A percentile compares a stretch with the other conserved stretches of the same genome.
phyloP scores from a whole-genome alignment of 1,140 invertebrate genomes.

The Phenacoccus solenopsis region DNA sequence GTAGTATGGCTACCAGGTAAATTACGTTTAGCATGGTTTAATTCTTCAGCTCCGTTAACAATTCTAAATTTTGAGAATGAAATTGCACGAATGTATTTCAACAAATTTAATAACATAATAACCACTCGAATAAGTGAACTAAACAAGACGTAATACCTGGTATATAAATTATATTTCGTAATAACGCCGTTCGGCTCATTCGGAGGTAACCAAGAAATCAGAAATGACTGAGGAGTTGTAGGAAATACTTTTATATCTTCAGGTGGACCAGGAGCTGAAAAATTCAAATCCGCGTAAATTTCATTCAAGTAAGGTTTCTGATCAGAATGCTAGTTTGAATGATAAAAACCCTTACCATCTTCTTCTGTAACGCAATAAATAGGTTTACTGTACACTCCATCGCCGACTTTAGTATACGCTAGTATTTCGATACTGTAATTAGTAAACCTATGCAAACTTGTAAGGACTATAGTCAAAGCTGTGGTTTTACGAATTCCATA shows the following conservation, averaged over 20 bases:
- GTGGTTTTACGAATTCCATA: constrained; percentile 44
- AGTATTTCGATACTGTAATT: constrained; percentile 85
- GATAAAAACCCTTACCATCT: constrained; percentile 50
- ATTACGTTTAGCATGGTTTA: constrained; percentile 51
- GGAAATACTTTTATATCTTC: constrained; percentile 60
- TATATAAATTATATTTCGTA: constrained; percentile 66
- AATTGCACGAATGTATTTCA: background rate
- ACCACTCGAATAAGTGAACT: background rate
- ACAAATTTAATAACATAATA: background rate
- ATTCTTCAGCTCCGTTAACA: constrained; percentile 50
- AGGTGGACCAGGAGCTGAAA: constrained; percentile 62
- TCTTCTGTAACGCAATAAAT: constrained; percentile 82
- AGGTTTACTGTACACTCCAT: constrained; percentile 67
- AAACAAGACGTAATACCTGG: too few relatives aligned
- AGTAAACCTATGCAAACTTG: constrained; percentile 65
- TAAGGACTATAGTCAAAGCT: constrained; percentile 49
- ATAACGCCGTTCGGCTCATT: constrained; percentile 62
- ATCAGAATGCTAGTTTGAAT: background rate
- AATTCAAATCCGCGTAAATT: background rate
- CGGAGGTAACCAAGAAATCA: constrained; percentile 69
- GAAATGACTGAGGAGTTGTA: constrained; percentile 54
- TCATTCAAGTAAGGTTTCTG: background rate
- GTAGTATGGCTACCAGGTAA: constrained; percentile 46
- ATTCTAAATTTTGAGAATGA: constrained; percentile 36
- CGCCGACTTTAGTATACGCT: constrained; percentile 76